Evolutionary conservation across 2,888 invertebrate genomes (phyloP).

Genomic region (Cylloceria caligata): DNA sequence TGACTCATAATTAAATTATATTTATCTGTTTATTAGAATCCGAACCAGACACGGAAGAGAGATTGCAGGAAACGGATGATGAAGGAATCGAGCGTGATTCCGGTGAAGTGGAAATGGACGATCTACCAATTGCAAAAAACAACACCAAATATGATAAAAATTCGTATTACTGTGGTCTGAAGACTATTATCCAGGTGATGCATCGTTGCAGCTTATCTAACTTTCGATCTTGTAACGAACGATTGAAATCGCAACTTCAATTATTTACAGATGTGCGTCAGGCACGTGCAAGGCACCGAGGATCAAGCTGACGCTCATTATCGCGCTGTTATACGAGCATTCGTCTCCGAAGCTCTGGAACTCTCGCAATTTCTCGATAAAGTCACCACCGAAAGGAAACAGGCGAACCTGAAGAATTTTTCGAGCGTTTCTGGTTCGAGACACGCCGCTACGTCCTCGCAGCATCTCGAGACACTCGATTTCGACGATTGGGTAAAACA

Average conservation of each 20-base stretch:
- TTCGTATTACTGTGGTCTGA: slow-evolving; percentile 83
- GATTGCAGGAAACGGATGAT: slow-evolving; percentile 89
- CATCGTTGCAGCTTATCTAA: not conserved
- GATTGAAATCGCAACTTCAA: slow-evolving; percentile 12
- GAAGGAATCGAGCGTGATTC: slow-evolving; percentile 96
- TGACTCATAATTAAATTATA: not conserved
- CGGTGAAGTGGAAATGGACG: slow-evolving; percentile 87
- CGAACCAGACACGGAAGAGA: slow-evolving; percentile 85
- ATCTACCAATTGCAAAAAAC: slow-evolving; percentile 71
- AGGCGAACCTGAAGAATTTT: slow-evolving; percentile 78
- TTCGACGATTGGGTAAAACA: slow-evolving; percentile 95
- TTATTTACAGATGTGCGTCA: slow-evolving; percentile 85
- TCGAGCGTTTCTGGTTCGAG: slow-evolving; percentile 87
- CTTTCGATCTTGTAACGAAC: slow-evolving; percentile 14
- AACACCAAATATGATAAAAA: slow-evolving; percentile 68
- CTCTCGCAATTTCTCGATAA: slow-evolving; percentile 95
- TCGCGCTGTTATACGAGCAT: slow-evolving; percentile 95
- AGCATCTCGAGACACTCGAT: slow-evolving; percentile 92
- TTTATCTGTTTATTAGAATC: slow-evolving; percentile 72
- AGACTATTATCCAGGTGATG: slow-evolving; percentile 87
- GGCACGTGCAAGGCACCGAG: slow-evolving; percentile 85
- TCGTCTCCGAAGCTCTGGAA: slow-evolving; percentile 96
- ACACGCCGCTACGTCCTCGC: slow-evolving; percentile 87
- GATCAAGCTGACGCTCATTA: slow-evolving; percentile 92
- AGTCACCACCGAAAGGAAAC: slow-evolving; percentile 88